Conservation (phyloP, 2,888 invertebrate species). For the Nomada fabriciana region DNA sequence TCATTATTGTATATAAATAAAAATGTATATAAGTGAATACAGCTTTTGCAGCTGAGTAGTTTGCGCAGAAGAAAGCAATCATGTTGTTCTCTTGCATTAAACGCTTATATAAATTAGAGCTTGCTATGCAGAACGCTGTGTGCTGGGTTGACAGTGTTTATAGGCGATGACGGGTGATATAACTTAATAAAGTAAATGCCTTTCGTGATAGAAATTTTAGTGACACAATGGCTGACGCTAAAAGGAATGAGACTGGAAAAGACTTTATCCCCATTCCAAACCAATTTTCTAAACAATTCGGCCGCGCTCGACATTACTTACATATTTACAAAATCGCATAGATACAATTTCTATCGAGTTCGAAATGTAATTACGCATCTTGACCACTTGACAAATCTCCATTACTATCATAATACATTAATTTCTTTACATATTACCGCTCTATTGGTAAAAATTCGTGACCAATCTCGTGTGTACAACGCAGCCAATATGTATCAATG, state of each 20-base stretch:
- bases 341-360: background rate
- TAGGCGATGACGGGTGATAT: constrained; percentile 39
- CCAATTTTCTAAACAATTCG: constrained; percentile 4
- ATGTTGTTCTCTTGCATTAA: constrained; percentile 8
- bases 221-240: constrained; percentile 5
- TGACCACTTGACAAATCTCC: too few species aligned
- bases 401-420: too few species aligned
- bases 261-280: background rate
- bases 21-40: background rate
- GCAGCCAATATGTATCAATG: too few species aligned
- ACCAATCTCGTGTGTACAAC: too few species aligned
- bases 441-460: too few species aligned
- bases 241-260: background rate
- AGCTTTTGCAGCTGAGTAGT: constrained; percentile 10
- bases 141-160: constrained; percentile 41
- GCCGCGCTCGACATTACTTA: background rate
- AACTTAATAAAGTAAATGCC: constrained; percentile 22
- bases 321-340: background rate
- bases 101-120: constrained; percentile 27
- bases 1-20: background rate
- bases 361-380: too few species aligned
- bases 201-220: background rate
- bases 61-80: constrained; percentile 8
- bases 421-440: too few species aligned
- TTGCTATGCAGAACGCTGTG: constrained; percentile 10